These are phyloP conservation scores for Temnothorax ravouxi DNA, from an alignment of 2,888 invertebrate species.

Conservation along the genomic window DNA sequence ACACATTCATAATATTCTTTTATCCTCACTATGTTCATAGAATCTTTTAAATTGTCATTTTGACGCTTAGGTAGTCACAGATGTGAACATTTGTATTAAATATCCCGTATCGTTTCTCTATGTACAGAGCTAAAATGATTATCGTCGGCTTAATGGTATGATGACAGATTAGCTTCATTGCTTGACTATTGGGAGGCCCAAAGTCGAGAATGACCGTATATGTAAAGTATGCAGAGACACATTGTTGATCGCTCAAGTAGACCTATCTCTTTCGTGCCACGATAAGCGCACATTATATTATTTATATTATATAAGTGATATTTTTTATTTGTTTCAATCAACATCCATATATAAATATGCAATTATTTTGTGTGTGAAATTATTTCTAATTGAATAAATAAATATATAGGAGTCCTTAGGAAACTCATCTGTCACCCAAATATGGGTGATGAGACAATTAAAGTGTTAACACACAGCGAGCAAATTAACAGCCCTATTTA, in stretches of 20 bases:
- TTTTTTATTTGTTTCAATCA: background rate
- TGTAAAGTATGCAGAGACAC: background rate
- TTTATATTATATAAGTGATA: conserved; percentile 8
- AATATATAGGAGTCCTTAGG: background rate
- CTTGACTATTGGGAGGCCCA: background rate
- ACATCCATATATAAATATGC: background rate
- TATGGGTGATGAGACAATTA: background rate
- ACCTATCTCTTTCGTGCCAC: background rate
- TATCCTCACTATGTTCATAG: background rate
- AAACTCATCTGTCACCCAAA: background rate
- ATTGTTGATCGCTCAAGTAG: background rate
- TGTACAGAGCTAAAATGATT: background rate
- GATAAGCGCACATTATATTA: background rate
- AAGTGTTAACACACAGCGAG: background rate
- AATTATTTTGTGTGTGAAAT: background rate
- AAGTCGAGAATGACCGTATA: background rate
- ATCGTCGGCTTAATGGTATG: background rate
- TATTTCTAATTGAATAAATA: background rate
- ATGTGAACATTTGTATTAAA: background rate
- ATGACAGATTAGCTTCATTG: background rate
- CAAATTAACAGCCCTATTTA: background rate
- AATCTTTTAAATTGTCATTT: background rate
- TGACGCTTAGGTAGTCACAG: background rate
- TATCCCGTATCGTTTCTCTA: background rate
- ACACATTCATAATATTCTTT: background rate